Evolutionary conservation across 2,797 vertebrate genomes (phyloP).

Genomic region (Craterocephalus amniculus): DNA sequence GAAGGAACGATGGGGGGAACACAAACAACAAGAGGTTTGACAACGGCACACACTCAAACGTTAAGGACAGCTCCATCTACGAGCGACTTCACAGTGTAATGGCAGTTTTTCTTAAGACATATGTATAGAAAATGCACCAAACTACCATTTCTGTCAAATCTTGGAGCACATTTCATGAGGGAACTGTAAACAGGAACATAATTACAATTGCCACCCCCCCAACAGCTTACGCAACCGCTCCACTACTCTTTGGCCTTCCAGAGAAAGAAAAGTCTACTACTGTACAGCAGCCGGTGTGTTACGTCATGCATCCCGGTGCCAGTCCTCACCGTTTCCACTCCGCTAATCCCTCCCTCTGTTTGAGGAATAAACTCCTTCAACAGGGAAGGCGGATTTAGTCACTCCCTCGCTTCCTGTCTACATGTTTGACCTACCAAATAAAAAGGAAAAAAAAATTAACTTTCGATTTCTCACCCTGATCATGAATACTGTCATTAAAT

Average conservation of each 20-base stretch:
- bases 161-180: slow-evolving; percentile 9
- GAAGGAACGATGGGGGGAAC: not conserved
- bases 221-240: slow-evolving; percentile 12
- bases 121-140: slow-evolving; percentile 49
- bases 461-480: slow-evolving; percentile 11
- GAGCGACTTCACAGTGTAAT: slow-evolving; percentile 77
- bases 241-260: slow-evolving; percentile 68
- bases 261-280: slow-evolving; percentile 14
- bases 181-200: slow-evolving; percentile 47
- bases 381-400: slow-evolving; percentile 7
- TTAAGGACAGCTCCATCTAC: slow-evolving; percentile 31
- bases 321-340: not conserved
- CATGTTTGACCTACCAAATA: not conserved
- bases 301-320: not conserved
- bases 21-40: slow-evolving; percentile 19
- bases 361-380: slow-evolving; percentile 5
- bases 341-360: not conserved
- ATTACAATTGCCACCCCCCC: slow-evolving; percentile 1
- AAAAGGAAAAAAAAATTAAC: not conserved
- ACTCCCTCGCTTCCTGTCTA: not conserved
- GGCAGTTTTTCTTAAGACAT: slow-evolving; percentile 76
- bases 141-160: slow-evolving; percentile 24
- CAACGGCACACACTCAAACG: not conserved
- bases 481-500: slow-evolving; percentile 68
- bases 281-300: not conserved